These are phyloP conservation scores for Pelochelys cantorii DNA, from an alignment of 2,797 vertebrate species.

Conservation along the genomic window DNA sequence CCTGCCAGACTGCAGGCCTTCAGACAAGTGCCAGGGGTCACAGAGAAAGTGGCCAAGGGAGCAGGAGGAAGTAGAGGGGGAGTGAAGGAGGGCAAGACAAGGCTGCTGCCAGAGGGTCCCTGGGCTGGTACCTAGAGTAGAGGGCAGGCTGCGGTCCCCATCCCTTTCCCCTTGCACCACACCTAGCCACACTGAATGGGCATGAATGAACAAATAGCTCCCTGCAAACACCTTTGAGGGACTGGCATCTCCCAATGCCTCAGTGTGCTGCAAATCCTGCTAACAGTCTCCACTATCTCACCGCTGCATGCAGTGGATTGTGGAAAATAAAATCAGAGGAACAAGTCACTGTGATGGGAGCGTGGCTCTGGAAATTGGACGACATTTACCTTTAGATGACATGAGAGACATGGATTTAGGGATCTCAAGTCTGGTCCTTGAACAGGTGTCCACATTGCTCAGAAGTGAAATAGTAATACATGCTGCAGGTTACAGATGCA, in stretches of 20 bases:
- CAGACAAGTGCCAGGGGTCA: too few species aligned
- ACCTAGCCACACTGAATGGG: background rate
- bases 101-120: too few species aligned
- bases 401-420: background rate
- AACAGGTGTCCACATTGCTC: background rate
- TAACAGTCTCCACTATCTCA: fast-evolving
- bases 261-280: background rate
- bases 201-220: background rate
- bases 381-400: background rate
- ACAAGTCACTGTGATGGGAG: background rate
- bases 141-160: too few species aligned
- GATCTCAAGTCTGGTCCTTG: background rate
- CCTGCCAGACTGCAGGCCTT: too few species aligned
- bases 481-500: background rate
- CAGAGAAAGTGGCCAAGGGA: too few species aligned
- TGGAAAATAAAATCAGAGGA: background rate
- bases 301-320: background rate
- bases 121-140: too few species aligned
- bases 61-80: too few species aligned
- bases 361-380: background rate
- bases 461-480: background rate
- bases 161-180: too few species aligned
- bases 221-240: background rate
- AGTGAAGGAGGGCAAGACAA: too few species aligned
- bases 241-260: background rate